These are phyloP conservation scores for Nowickia ferox DNA, from an alignment of 2,888 invertebrate genomes.

Conservation along the genomic window DNA sequence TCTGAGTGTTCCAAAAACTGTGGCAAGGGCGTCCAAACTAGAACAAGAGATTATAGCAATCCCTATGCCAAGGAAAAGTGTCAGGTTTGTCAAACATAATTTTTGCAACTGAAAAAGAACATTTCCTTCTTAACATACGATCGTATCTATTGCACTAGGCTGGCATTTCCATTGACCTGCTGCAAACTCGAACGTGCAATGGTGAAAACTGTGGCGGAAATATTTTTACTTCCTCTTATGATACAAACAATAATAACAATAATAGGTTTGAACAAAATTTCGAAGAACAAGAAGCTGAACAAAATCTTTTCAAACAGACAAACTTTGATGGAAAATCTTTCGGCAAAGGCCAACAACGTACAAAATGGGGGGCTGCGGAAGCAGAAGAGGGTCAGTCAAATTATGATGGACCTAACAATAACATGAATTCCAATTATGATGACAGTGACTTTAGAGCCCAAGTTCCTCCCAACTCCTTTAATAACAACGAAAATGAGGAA, in stretches of 20 bases:
- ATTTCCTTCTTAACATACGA: background rate
- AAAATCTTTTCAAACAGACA: slow-evolving; percentile 10
- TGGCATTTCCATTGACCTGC: slow-evolving; percentile 66
- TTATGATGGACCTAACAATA: background rate
- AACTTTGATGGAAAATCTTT: slow-evolving; percentile 33
- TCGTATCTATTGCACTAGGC: slow-evolving; percentile 48
- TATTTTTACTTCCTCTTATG: slow-evolving; percentile 67
- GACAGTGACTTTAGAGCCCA: slow-evolving; percentile 5
- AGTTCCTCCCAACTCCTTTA: background rate
- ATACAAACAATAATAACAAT: slow-evolving; percentile 2
- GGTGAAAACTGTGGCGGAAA: slow-evolving; percentile 77
- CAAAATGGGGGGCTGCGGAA: background rate
- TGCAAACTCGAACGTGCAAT: slow-evolving; percentile 74
- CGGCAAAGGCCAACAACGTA: background rate
- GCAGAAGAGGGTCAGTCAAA: slow-evolving; percentile 24
- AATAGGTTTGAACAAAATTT: slow-evolving; percentile 33
- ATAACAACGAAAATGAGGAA: slow-evolving; percentile 59
- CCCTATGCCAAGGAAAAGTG: slow-evolving; percentile 86
- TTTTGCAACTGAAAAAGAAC: background rate
- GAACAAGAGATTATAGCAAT: slow-evolving; percentile 86
- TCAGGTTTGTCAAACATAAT: slow-evolving; percentile 77
- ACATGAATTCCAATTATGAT: slow-evolving; percentile 25
- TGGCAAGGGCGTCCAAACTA: slow-evolving; percentile 87
- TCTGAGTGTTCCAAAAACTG: slow-evolving; percentile 90
- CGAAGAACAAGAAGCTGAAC: slow-evolving; percentile 8